Conservation (phyloP, 2,888 invertebrate species). For the Diogma glabrata region DNA sequence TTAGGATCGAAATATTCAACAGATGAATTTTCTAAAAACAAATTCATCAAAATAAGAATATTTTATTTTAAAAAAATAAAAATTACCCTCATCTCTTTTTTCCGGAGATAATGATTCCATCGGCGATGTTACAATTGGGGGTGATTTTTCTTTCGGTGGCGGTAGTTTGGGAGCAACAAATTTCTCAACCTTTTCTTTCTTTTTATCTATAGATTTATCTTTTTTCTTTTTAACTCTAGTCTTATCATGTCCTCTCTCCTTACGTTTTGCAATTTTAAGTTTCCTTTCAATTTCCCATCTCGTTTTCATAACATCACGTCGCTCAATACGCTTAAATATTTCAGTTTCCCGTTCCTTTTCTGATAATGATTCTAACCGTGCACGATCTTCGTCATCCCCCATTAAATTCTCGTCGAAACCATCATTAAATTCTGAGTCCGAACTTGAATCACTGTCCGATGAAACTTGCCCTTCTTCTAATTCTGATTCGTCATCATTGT, state of each 20-base stretch:
- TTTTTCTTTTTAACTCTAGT: conserved; percentile 41
- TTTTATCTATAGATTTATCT: conserved; percentile 38
- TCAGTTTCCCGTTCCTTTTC: conserved; percentile 97
- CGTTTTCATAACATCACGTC: conserved; percentile 85
- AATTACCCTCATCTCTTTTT: conserved; percentile 23
- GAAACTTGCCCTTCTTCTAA: conserved; percentile 86
- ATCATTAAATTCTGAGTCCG: conserved; percentile 86
- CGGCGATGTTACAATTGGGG: conserved; percentile 10
- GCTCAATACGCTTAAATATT: conserved; percentile 91
- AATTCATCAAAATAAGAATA: no score
- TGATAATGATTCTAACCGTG: conserved; percentile 79
- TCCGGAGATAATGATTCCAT: conserved; percentile 18
- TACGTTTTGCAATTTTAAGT: conserved; percentile 68
- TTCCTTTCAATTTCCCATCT: conserved; percentile 95
- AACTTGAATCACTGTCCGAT: conserved; percentile 50
- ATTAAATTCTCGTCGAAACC: conserved; percentile 95
- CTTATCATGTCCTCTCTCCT: conserved; percentile 50
- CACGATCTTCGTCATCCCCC: conserved; percentile 93
- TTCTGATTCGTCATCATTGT: conserved; percentile 42
- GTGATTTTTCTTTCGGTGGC: conserved; percentile 13
- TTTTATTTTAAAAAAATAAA: no score
- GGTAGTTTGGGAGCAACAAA: conserved; percentile 12
- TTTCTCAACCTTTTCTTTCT: conserved; percentile 30
- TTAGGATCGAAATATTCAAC: conserved; percentile 43
- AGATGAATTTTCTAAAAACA: no score